Base-by-base conservation (phyloP, 2,113 vertebrate species). In the Trochalopteron elliotii region DNA sequence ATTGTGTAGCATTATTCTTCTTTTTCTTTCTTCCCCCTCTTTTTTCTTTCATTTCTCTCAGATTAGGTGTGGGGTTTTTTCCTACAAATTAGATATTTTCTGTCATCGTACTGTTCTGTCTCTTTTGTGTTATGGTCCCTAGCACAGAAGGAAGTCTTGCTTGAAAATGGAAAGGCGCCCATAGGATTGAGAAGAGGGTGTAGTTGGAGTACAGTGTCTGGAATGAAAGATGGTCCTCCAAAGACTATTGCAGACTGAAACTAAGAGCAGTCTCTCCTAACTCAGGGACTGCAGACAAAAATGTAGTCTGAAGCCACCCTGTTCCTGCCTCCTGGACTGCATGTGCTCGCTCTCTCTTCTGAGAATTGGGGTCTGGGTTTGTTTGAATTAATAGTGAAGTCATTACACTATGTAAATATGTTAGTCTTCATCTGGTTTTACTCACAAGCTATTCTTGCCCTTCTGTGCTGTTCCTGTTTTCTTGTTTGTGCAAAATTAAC, bases 401-500 rank as follows among this genome's bases (percentile, higher is more conserved):
- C 90, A 97, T 96, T 94, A 96, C 80, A 67, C 79, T 95, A 57
- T 93, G 88, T 88, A 93, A 96, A 96, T 96, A 93, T 75, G 93
- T 83, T 88, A 71, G 79, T 22, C 49, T 89, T 96, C 93, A 95
- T 96, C 95, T 96, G 92, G 82, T 97, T 96, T 96, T 93, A 95
- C 90, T 97, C 94, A 96, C 31, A 78, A 94, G 91, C 93, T 94
- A 90, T 96, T 95, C 83, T 96, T 96, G 93, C 90, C 88, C 94
- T 75, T 56, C 92, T 96, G 92, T 44, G 92, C 59, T 90, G 76
- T 83, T 93, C 92, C 57, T 86, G 45, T 87, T 96, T 95, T 93
- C 40, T 94, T 95, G 83, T 95, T 96, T 96, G 82, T 95, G 85
- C 82, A 94, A 92, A 96, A 95, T 90, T 94, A 96, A 86, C 52